These are phyloP conservation scores for Cabera pusaria DNA, from an alignment of 2,888 invertebrate species.

Conservation along the genomic window DNA sequence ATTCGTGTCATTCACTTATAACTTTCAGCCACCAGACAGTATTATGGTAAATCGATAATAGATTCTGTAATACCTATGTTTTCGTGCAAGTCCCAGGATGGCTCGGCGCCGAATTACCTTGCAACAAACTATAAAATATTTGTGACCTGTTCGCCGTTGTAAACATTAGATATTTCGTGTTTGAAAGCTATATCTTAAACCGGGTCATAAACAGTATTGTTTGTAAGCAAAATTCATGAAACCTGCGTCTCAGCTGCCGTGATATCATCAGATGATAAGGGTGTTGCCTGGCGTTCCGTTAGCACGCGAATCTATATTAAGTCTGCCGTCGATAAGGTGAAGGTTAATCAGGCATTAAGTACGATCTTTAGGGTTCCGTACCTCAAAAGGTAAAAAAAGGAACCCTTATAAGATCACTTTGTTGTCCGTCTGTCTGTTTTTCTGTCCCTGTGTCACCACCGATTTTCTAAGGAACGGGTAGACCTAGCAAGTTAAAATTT, in stretches of 20 bases:
- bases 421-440: no score
- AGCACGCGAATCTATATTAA: conserved; percentile 54
- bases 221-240: conserved; percentile 21
- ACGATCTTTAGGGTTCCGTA: no score
- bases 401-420: no score
- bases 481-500: no score
- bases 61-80: no score
- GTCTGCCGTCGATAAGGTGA: conserved; percentile 61
- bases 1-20: conserved; percentile 1
- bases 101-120: conserved; percentile 6
- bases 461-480: no score
- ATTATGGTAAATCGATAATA: conserved; percentile 5
- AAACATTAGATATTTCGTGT: conserved; percentile 11
- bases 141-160: conserved; percentile 7
- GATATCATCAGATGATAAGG: conserved; percentile 48
- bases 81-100: conserved; percentile 11
- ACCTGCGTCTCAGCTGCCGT: conserved; percentile 20
- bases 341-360: conserved; percentile 53
- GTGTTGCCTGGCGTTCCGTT: conserved; percentile 33
- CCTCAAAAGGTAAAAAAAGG: no score
- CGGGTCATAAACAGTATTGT: conserved; percentile 22
- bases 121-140: conserved; percentile 10
- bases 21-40: conserved; percentile 2
- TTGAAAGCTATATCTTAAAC: conserved; percentile 4
- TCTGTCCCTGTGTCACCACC: no score